These are phyloP conservation scores for Pseudomyrmex dendroicus DNA, from an alignment of 1,140 invertebrate species.

Conservation along the genomic window DNA sequence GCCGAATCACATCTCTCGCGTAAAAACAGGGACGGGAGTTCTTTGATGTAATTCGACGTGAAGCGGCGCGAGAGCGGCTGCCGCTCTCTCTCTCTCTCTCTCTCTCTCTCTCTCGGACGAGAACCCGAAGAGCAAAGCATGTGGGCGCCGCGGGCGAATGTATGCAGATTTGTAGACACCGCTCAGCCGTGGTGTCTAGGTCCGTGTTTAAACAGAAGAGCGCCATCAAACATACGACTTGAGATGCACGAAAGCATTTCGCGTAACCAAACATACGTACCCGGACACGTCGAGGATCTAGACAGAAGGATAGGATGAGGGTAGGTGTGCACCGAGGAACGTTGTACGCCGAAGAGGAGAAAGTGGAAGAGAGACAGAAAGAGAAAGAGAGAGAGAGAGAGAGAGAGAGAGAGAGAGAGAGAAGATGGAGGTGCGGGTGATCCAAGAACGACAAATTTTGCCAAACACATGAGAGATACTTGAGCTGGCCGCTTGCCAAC, in stretches of 20 bases:
- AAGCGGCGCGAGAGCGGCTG: neutral
- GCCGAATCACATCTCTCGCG: slow-evolving; percentile 29
- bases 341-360: neutral
- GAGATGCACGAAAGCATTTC: slow-evolving; percentile 73
- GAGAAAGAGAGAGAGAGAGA: neutral
- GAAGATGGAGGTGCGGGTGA: slow-evolving; percentile 6
- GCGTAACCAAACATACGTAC: slow-evolving; percentile 76
- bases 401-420: neutral
- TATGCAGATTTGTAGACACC: slow-evolving; percentile 66
- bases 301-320: slow-evolving; percentile 10
- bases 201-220: slow-evolving; percentile 73
- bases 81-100: no score
- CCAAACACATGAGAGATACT: slow-evolving; percentile 77
- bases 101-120: no score
- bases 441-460: slow-evolving; percentile 73
- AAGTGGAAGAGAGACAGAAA: neutral
- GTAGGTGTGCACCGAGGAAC: neutral
- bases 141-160: slow-evolving; percentile 41
- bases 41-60: slow-evolving; percentile 54
- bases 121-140: slow-evolving; percentile 20
- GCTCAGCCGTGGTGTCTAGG: slow-evolving; percentile 63
- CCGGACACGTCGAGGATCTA: slow-evolving; percentile 62
- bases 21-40: slow-evolving; percentile 28
- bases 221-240: slow-evolving; percentile 75
- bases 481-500: slow-evolving; percentile 74